Base-by-base conservation (phyloP, 2,797 vertebrate species). In the Sebastes steindachneri region DNA sequence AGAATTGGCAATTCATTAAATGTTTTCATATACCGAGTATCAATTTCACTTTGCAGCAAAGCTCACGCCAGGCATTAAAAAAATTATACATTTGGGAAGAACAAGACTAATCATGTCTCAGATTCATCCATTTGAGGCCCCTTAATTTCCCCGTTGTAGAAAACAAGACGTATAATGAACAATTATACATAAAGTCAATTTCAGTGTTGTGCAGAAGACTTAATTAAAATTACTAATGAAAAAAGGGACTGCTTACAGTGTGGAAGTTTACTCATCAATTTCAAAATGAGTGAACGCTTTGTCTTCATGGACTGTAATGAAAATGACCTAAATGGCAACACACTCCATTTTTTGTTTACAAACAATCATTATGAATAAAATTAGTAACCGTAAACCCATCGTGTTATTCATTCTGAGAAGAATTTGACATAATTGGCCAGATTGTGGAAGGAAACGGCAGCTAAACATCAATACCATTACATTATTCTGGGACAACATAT, bases 191-290 rank as follows among this genome's bases (percentile, higher is more conserved):
- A 95, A 95, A 96, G 95, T 95, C 95, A 95, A 95, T 96, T 95
- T 96, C 95, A 93, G 89, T 94, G 92, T 93, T 94, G 93, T 94
- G 95, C 83, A 85, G 93, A 95, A 88, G 91, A 96, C 94, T 96
- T 96, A 96, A 96, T 96, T 96, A 96, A 96, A 96, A 96, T 95
- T 91, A 94, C 91, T 95, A 96, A 96, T 96, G 95, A 93, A 96
- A 96, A 95, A 96, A 94, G 80, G 89, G 93, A 88, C 88, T 84
- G 93, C 93, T 90, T 95, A 94, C 92, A 90, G 90, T 92, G 89
- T 82, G 87, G 84, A 94, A 93, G 89, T 95, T 93, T 92, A 93
- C 93, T 91, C 94, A 94, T 95, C 94, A 93, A 92, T 95, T 94
- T 94, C 85, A 88, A 92, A 94, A 91, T 90, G 88, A 93, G 75